These are phyloP conservation scores for Muscicapa adusta DNA, from an alignment of 2,113 vertebrate species.

Conservation along the genomic window DNA sequence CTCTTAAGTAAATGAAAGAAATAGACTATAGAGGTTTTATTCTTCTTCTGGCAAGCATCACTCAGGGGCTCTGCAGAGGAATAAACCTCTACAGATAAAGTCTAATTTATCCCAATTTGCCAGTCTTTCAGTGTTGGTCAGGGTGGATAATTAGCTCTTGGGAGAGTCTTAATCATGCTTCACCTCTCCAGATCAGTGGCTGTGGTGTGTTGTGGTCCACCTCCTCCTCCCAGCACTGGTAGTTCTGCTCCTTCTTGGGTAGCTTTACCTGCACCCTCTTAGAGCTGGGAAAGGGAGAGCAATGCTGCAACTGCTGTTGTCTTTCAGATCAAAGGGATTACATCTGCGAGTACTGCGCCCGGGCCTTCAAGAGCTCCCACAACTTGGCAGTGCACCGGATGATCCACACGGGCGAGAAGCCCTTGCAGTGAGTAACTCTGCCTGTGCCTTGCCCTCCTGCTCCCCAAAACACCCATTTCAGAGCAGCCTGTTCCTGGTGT, in stretches of 20 bases:
- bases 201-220: neutral
- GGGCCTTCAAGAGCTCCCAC: constrained; percentile 97
- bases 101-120: neutral
- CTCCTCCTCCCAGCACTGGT: neutral
- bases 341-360: constrained; percentile 97
- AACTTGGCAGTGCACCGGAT: constrained; percentile 97
- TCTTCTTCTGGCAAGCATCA: neutral
- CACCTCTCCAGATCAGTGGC: neutral
- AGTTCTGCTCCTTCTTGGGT: neutral
- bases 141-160: neutral
- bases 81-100: neutral
- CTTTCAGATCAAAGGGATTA: constrained; percentile 92
- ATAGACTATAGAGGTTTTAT: neutral
- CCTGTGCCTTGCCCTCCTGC: neutral
- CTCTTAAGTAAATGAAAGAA: neutral
- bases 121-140: neutral
- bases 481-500: neutral
- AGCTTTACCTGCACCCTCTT: neutral
- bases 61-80: neutral
- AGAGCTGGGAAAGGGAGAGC: neutral
- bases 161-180: neutral
- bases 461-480: neutral
- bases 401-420: constrained; percentile 98
- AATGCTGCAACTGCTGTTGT: neutral
- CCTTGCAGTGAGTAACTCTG: constrained; percentile 86